A percentile compares a stretch with the other conserved stretches of the same genome.
Evolutionary conservation across 2,888 invertebrate species (phyloP).

Genomic region (Dichetophora obliterata): DNA sequence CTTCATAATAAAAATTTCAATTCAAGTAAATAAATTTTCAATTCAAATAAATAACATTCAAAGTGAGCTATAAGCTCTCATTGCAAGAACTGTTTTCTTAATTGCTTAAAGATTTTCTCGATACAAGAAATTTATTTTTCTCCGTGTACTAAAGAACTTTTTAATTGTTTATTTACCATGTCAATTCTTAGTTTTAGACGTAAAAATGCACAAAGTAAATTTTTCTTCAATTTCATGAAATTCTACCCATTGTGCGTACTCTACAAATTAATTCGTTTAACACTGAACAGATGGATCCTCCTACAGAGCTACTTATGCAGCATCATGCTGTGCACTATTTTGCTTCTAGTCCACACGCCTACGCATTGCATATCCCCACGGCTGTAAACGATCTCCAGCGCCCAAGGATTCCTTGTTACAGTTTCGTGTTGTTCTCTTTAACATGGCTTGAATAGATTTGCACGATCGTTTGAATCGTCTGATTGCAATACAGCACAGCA

Average conservation of each 20-base stretch:
- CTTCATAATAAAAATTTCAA: no score
- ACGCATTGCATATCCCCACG: background rate
- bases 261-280: slow-evolving; percentile 13
- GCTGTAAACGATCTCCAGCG: background rate
- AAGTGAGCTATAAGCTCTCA: no score
- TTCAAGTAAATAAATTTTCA: no score
- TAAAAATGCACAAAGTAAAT: no score
- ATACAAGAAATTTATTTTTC: no score
- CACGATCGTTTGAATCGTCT: background rate
- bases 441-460: background rate
- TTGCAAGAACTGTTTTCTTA: no score
- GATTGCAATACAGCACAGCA: background rate
- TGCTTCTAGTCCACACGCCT: background rate
- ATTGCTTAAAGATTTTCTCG: no score
- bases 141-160: no score
- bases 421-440: background rate
- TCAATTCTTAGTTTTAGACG: no score
- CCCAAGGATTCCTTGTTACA: slow-evolving; percentile 10
- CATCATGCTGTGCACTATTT: background rate
- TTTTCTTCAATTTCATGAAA: background rate
- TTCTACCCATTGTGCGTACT: background rate
- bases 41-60: no score
- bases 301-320: background rate
- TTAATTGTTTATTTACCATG: no score
- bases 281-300: background rate